A percentile compares a stretch with the other conserved stretches of the same genome.
phyloP scores from a whole-genome alignment of 2,113 vertebrate genomes.

The Protobothrops flavoviridis region DNA sequence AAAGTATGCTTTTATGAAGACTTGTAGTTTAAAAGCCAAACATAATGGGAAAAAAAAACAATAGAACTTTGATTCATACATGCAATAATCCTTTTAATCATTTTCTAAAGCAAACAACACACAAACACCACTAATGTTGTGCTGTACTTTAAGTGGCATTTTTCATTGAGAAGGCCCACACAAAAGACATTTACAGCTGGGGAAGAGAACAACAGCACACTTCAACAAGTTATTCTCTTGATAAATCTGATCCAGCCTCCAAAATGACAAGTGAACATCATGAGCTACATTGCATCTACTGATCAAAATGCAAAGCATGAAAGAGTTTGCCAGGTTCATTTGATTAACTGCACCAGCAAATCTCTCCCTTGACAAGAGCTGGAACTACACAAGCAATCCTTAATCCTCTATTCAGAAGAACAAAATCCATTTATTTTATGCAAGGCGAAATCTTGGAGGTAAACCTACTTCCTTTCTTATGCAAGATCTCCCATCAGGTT shows the following conservation, averaged over 20 bases:
- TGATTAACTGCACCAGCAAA: slow-evolving; percentile 32
- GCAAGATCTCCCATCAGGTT: neutral
- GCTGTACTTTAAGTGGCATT: neutral
- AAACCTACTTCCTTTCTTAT: neutral
- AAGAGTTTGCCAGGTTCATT: slow-evolving; percentile 28
- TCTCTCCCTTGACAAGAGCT: slow-evolving; percentile 20
- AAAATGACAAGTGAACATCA: slow-evolving; percentile 32
- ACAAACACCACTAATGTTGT: neutral
- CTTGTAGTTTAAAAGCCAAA: slow-evolving; percentile 5
- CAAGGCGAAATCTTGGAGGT: neutral
- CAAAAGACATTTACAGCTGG: slow-evolving; percentile 9
- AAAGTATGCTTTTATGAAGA: slow-evolving; percentile 19
- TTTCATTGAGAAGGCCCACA: neutral
- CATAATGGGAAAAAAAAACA: neutral
- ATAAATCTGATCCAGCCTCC: slow-evolving; percentile 16
- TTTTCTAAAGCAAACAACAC: neutral
- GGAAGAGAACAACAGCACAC: neutral
- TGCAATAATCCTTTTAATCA: slow-evolving; percentile 17
- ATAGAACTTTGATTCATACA: slow-evolving; percentile 13
- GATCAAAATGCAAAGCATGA: slow-evolving; percentile 38
- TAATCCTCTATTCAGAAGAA: slow-evolving; percentile 32
- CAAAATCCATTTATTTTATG: slow-evolving; percentile 34
- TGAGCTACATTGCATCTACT: slow-evolving; percentile 28
- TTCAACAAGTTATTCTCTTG: slow-evolving; percentile 7
- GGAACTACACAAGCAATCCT: slow-evolving; percentile 24